Percentiles rank a stretch among this genome's conserved stretches.
Evolutionary conservation across 2,888 invertebrate genomes (phyloP).

Genomic region (Pandemis corylana): DNA sequence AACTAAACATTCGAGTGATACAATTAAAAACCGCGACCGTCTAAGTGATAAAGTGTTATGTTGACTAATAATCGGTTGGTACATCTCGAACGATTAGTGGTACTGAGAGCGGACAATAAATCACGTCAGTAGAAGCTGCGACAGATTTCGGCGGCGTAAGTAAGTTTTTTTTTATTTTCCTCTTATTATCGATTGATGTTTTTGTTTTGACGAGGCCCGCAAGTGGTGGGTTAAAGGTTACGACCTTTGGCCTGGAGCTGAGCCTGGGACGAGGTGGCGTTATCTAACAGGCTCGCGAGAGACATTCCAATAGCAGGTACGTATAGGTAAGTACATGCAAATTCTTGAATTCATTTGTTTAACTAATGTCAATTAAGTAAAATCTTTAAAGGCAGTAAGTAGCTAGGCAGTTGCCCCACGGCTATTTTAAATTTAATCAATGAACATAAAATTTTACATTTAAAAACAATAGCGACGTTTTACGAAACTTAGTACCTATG

Average conservation of each 20-base stretch:
- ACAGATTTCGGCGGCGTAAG: slow-evolving; percentile 61
- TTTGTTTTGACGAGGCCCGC: slow-evolving; percentile 63
- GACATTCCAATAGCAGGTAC: slow-evolving; percentile 35
- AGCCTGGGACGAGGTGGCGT: slow-evolving; percentile 61
- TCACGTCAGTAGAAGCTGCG: slow-evolving; percentile 44
- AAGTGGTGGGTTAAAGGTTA: slow-evolving; percentile 69
- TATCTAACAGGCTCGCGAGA: slow-evolving; percentile 64
- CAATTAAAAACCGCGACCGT: slow-evolving; percentile 47
- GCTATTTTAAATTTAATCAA: background rate
- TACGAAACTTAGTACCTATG: background rate
- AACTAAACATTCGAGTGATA: slow-evolving; percentile 50
- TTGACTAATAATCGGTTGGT: slow-evolving; percentile 40
- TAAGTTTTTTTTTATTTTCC: slow-evolving; percentile 48
- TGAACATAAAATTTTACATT: background rate
- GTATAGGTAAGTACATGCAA: background rate
- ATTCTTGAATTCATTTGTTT: slow-evolving; percentile 3
- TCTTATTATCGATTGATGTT: slow-evolving; percentile 62
- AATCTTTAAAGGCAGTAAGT: background rate
- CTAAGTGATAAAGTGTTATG: slow-evolving; percentile 47
- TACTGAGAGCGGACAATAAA: slow-evolving; percentile 45
- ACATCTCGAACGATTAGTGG: slow-evolving; percentile 45
- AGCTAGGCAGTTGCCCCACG: background rate
- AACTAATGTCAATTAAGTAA: background rate
- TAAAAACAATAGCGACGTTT: background rate
- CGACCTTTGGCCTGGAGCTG: slow-evolving; percentile 60